These are phyloP conservation scores for Tylochromis polylepis DNA, from an alignment of 2,113 vertebrate genomes.

Conservation along the genomic window DNA sequence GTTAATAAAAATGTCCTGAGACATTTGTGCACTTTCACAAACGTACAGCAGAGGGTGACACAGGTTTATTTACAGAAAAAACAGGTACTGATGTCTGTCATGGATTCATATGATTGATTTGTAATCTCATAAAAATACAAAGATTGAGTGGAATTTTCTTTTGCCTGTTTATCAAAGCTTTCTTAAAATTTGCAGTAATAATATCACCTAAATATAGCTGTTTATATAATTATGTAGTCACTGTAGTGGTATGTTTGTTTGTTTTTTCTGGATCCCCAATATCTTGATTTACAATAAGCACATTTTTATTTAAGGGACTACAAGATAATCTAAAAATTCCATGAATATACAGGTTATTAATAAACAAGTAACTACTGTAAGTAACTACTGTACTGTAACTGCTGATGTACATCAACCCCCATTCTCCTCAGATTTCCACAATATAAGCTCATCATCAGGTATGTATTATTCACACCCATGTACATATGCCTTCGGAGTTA, in stretches of 20 bases:
- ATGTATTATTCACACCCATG: neutral
- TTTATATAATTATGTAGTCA: neutral
- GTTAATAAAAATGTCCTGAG: neutral
- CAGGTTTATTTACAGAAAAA: neutral
- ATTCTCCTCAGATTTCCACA: slow-evolving; percentile 1
- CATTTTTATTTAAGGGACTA: neutral
- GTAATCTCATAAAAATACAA: neutral
- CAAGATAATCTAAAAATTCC: fast-evolving
- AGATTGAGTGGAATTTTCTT: neutral
- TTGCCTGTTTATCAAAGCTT: neutral
- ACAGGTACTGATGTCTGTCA: neutral
- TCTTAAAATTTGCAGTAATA: neutral
- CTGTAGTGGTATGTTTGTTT: neutral
- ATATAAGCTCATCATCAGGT: slow-evolving; percentile 11
- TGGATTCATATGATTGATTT: neutral
- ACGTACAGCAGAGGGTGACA: slow-evolving; percentile 37
- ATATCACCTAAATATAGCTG: neutral
- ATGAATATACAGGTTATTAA: neutral
- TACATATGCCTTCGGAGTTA: neutral
- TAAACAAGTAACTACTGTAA: too few species aligned
- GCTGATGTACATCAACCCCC: neutral
- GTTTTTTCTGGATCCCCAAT: neutral
- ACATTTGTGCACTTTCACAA: neutral
- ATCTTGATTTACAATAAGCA: neutral
- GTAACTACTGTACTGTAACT: neutral